Evolutionary conservation across 2,888 invertebrate genomes (phyloP).

Genomic region (Gastracanthus pulcherrimus): DNA sequence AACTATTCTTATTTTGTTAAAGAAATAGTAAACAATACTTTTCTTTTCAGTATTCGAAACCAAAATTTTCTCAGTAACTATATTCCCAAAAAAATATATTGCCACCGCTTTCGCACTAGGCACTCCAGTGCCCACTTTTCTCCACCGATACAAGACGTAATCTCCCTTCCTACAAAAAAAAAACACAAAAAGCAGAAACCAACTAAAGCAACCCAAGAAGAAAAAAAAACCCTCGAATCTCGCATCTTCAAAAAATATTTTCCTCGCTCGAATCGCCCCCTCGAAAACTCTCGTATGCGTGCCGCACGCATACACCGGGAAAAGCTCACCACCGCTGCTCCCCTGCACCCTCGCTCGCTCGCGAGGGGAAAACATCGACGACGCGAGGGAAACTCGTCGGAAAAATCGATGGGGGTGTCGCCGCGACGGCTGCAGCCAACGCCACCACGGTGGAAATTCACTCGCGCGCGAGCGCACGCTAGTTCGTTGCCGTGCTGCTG

Average conservation of each 20-base stretch:
- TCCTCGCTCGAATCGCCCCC: neutral
- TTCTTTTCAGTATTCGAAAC: no score
- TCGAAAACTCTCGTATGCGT: neutral
- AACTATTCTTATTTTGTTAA: no score
- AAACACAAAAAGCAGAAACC: no score
- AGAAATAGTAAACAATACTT: no score
- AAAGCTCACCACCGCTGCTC: neutral
- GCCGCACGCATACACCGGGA: neutral
- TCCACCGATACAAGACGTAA: no score
- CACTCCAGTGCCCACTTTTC: no score
- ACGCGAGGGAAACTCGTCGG: conserved; percentile 47
- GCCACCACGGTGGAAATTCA: conserved; percentile 29
- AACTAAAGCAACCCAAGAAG: no score
- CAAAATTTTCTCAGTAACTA: no score
- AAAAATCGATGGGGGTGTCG: conserved; percentile 49
- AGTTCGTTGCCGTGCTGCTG: neutral
- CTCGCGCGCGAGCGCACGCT: neutral
- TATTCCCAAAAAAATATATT: no score
- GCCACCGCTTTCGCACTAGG: no score
- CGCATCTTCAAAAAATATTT: neutral
- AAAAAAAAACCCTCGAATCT: no score
- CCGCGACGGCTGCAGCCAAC: conserved; percentile 2
- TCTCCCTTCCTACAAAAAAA: no score
- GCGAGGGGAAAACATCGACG: conserved; percentile 2
- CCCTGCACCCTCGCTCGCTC: neutral